Base-by-base conservation (phyloP, 2,113 vertebrate species). In the Oncorhynchus masou region DNA sequence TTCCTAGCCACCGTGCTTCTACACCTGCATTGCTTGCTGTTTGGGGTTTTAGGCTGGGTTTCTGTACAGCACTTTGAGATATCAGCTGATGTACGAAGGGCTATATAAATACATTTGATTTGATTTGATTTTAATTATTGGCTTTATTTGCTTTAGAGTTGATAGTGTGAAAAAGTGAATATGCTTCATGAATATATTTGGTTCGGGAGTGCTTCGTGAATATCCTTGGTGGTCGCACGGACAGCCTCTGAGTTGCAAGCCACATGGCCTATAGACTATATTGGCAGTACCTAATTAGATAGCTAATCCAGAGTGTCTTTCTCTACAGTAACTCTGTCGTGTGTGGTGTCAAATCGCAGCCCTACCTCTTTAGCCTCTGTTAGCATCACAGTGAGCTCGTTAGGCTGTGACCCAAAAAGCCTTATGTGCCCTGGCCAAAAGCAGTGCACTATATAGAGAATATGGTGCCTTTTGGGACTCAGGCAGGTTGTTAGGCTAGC, bases 241-340 rank as follows among this genome's bases (percentile, higher is more conserved):
- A 25, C 60, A 64, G 22, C 2, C 24, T 25, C 16, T n/a, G 51
- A 15, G 15, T 54, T 54, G 51, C 51, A 54, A 54, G 49, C 15
- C 15, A 15, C 49, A 51, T 16, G 11, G 49, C 49, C 49, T 51
- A 16, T 16, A 51, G 3, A 51, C 12, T 51, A 51, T 16, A 51
- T 2, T 16, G 15, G 49, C 25, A 66, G 22, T 24, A 75, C 74
- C 78, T 84, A 86, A 91, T 90, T 89, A 85, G 70, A 75, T 39
- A 25, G 54, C 12, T 24, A n/a, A 66, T 22, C 45, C 62, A 8
- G 22, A n/a, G 29, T 45, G 68, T n/a, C 16, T 66, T 45, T 70
- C 25, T 4, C 15, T 65, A 25, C 77, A 72, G 79, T 77, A 78
- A 84, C 82, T 81, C 51, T 69, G 81, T 34, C 1, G 80, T 83